phyloP scores from a whole-genome alignment of 2,888 invertebrate genomes.

The Elmis aenea region DNA sequence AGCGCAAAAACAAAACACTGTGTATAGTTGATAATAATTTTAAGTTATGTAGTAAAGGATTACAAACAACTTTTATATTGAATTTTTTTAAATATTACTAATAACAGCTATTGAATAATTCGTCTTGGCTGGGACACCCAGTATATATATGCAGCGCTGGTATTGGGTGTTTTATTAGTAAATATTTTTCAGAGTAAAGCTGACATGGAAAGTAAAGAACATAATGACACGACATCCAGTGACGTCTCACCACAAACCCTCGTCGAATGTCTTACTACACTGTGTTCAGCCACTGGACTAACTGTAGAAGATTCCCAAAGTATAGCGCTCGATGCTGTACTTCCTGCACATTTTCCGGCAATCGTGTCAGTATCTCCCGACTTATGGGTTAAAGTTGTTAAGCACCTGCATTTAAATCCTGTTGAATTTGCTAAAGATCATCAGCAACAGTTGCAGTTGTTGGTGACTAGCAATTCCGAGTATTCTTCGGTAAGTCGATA shows the following conservation, averaged over 20 bases:
- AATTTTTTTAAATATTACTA: no score
- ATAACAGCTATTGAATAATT: no score
- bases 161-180: no score
- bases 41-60: no score
- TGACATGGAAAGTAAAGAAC: slow-evolving; percentile 45
- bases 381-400: slow-evolving; percentile 65
- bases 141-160: no score
- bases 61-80: no score
- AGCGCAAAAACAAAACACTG: no score
- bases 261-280: slow-evolving; percentile 42
- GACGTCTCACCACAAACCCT: slow-evolving; percentile 47
- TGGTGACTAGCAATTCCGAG: slow-evolving; percentile 55
- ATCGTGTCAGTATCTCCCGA: slow-evolving; percentile 54
- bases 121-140: no score
- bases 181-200: slow-evolving; percentile 42
- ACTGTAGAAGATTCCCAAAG: slow-evolving; percentile 52
- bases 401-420: slow-evolving; percentile 55
- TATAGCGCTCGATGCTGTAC: slow-evolving; percentile 62
- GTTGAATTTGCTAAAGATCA: slow-evolving; percentile 57
- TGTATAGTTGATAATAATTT: no score
- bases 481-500: slow-evolving; percentile 32
- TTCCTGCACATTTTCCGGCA: slow-evolving; percentile 72
- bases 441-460: slow-evolving; percentile 54
- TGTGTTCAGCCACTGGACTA: slow-evolving; percentile 44
- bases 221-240: slow-evolving; percentile 50